These are phyloP conservation scores for Bombus cullumanus DNA, from an alignment of 1,140 invertebrate genomes.

Conservation along the genomic window DNA sequence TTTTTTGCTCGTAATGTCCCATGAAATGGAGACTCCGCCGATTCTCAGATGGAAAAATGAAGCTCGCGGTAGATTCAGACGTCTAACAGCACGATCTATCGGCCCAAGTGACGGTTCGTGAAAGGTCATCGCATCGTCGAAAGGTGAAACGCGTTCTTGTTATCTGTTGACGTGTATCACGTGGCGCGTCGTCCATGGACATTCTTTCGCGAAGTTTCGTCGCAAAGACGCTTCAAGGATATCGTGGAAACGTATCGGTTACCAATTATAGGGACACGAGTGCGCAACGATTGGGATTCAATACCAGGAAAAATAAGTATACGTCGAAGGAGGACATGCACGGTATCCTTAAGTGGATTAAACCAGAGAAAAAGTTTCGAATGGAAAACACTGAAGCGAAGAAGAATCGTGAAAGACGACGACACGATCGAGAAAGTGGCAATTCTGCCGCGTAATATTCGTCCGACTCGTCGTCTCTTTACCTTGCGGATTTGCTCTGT, in stretches of 20 bases:
- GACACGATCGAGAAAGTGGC: neutral
- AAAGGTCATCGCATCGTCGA: neutral
- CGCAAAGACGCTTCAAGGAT: neutral
- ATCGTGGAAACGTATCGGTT: neutral
- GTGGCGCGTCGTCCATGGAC: neutral
- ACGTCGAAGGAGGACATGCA: neutral
- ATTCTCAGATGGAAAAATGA: neutral
- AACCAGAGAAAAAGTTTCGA: neutral
- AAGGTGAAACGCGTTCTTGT: neutral
- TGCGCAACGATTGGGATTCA: neutral
- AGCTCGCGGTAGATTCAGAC: neutral
- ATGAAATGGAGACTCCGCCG: neutral
- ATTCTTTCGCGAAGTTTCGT: too few species aligned
- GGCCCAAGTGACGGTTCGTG: neutral
- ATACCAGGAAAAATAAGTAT: neutral
- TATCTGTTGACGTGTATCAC: neutral
- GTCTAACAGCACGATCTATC: neutral
- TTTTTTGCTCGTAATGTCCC: neutral
- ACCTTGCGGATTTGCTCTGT: neutral
- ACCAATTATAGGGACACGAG: neutral
- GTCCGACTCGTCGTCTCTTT: neutral
- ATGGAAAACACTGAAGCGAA: neutral
- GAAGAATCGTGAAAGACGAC: too few species aligned
- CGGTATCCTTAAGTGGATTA: neutral
- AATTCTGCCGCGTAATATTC: neutral